Evolutionary conservation across 1,140 invertebrate species (phyloP).

Genomic region (Andricus grossulariae): DNA sequence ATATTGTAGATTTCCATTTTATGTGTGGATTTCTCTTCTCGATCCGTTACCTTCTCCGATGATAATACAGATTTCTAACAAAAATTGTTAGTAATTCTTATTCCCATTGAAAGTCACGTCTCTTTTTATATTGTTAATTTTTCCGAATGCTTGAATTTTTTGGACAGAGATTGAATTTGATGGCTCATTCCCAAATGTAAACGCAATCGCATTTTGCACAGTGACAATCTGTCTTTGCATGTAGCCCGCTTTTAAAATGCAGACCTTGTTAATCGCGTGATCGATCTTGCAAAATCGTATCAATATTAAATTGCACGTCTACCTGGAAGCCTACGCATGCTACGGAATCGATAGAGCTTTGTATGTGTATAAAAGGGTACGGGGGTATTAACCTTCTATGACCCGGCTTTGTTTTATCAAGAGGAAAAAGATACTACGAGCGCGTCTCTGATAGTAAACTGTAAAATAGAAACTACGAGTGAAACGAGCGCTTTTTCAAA

Average conservation of each 20-base stretch:
- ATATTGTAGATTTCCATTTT: no score
- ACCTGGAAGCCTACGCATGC: neutral
- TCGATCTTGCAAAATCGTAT: slow-evolving; percentile 18
- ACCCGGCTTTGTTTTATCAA: slow-evolving; percentile 11
- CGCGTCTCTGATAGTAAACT: neutral
- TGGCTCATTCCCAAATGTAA: no score
- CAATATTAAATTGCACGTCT: slow-evolving; percentile 4
- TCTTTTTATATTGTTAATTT: no score
- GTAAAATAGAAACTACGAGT: slow-evolving; percentile 3
- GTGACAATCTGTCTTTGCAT: no score
- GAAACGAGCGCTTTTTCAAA: neutral
- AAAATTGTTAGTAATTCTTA: no score
- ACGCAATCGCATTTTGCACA: no score
- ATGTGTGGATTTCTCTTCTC: no score
- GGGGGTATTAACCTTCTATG: slow-evolving; percentile 15
- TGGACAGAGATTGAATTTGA: no score
- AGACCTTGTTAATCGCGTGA: slow-evolving; percentile 1
- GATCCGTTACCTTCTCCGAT: no score
- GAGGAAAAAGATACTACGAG: slow-evolving; percentile 16
- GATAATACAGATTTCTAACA: no score
- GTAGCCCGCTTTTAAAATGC: neutral
- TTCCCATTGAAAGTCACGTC: no score
- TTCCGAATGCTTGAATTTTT: no score
- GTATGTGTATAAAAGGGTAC: slow-evolving; percentile 13
- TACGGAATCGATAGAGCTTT: slow-evolving; percentile 13